phyloP scores from a whole-genome alignment of 2,113 vertebrate genomes.

The Menidia beryllina region DNA sequence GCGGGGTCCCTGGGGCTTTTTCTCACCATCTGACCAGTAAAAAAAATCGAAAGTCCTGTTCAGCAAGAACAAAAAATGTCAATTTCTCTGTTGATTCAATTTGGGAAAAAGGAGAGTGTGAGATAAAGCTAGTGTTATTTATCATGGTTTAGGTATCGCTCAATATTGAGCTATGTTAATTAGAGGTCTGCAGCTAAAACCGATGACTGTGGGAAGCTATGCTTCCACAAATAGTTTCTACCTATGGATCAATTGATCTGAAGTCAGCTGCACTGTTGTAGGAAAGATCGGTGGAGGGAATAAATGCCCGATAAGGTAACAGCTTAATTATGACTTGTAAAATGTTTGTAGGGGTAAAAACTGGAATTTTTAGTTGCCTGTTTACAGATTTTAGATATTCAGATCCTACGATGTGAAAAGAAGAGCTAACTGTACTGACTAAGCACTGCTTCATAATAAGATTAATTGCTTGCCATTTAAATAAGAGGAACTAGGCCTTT shows the following conservation, averaged over 20 bases:
- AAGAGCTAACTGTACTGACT: no score
- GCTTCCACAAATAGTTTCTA: constrained; percentile 75
- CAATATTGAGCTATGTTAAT: constrained; percentile 80
- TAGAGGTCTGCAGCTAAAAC: constrained; percentile 72
- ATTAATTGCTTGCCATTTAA: no score
- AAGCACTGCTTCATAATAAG: no score
- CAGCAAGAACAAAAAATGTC: constrained; percentile 66
- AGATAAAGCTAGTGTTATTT: constrained; percentile 82
- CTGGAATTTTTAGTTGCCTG: no score
- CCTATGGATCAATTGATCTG: constrained; percentile 63
- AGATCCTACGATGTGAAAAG: no score
- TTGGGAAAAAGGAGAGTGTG: constrained; percentile 72
- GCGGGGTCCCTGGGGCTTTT: constrained; percentile 43
- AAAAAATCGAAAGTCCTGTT: constrained; percentile 76
- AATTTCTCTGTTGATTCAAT: constrained; percentile 80
- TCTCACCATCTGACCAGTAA: constrained; percentile 38
- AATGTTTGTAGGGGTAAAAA: background rate
- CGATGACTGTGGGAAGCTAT: constrained; percentile 74
- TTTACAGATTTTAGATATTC: no score
- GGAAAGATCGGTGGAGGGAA: constrained; percentile 13
- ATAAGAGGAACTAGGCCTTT: no score
- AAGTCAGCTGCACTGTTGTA: constrained; percentile 29
- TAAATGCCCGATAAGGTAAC: constrained; percentile 32
- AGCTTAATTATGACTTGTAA: constrained; percentile 8
- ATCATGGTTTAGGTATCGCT: constrained; percentile 76